Percentiles rank a stretch among this genome's conserved stretches.
These are phyloP conservation scores for Mimas tiliae DNA, from an alignment of 2,888 invertebrate genomes.

Conservation along the genomic window DNA sequence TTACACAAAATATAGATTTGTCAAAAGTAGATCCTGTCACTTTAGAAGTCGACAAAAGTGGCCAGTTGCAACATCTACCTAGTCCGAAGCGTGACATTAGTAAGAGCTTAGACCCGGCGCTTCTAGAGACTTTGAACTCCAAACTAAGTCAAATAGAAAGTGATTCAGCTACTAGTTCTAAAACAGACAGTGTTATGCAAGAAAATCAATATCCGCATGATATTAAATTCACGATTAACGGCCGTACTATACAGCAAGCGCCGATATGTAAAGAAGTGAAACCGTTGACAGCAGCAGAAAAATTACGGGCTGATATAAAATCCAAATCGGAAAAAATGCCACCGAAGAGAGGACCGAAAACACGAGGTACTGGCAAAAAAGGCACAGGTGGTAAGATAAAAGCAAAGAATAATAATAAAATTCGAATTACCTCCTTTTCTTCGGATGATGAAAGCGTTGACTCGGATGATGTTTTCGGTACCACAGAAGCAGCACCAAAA, in stretches of 20 bases:
- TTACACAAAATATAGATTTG: slow-evolving; percentile 90
- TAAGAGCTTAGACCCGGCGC: slow-evolving; percentile 87
- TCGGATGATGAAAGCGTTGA: slow-evolving; percentile 91
- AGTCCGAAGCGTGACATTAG: slow-evolving; percentile 90
- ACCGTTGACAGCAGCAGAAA: slow-evolving; percentile 76
- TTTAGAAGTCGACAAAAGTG: slow-evolving; percentile 88
- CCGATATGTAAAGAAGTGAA: slow-evolving; percentile 74
- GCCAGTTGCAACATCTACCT: slow-evolving; percentile 86
- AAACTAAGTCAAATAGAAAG: slow-evolving; percentile 91
- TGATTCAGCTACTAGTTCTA: slow-evolving; percentile 90
- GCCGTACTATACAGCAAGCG: slow-evolving; percentile 70
- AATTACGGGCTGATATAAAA: slow-evolving; percentile 81
- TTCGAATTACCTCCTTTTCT: slow-evolving; percentile 90
- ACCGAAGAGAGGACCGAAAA: slow-evolving; percentile 86
- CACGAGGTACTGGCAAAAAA: slow-evolving; percentile 85
- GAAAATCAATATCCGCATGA: slow-evolving; percentile 83
- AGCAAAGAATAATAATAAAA: slow-evolving; percentile 87
- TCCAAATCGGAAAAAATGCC: slow-evolving; percentile 86
- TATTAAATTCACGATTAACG: slow-evolving; percentile 82
- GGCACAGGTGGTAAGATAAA: slow-evolving; percentile 85
- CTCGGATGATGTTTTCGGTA: slow-evolving; percentile 91
- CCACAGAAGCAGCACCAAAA: slow-evolving; percentile 89
- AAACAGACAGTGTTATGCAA: slow-evolving; percentile 87
- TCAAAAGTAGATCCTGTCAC: slow-evolving; percentile 90
- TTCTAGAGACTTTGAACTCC: slow-evolving; percentile 88